phyloP scores from a whole-genome alignment of 2,888 invertebrate genomes.

The Scaptomyza reducta region DNA sequence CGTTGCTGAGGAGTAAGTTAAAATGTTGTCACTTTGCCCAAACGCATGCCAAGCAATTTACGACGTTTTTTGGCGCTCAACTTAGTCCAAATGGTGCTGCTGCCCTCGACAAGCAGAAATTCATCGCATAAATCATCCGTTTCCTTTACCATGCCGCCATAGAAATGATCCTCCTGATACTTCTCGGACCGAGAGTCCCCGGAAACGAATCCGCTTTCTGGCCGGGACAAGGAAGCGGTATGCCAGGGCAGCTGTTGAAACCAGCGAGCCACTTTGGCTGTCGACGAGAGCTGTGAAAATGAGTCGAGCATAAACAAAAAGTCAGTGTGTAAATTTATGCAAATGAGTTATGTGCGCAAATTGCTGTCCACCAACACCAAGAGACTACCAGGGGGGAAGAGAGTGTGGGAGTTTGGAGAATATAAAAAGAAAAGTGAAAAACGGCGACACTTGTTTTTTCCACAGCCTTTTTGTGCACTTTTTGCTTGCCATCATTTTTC shows the following conservation, averaged over 20 bases:
- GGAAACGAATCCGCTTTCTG: slow-evolving; percentile 91
- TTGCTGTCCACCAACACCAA: slow-evolving; percentile 64
- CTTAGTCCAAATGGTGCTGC: slow-evolving; percentile 88
- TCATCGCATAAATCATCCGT: slow-evolving; percentile 85
- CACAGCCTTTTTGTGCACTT: slow-evolving; percentile 22
- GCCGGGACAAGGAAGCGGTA: slow-evolving; percentile 88
- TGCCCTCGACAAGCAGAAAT: slow-evolving; percentile 88
- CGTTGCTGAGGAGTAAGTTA: slow-evolving; percentile 71
- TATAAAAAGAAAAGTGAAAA: slow-evolving; percentile 54
- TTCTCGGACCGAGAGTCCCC: slow-evolving; percentile 86
- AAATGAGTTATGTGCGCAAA: slow-evolving; percentile 79
- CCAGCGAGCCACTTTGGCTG: slow-evolving; percentile 92
- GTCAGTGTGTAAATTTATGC: slow-evolving; percentile 78
- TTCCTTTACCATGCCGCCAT: slow-evolving; percentile 78
- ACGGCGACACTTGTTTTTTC: slow-evolving; percentile 63
- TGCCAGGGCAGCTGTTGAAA: slow-evolving; percentile 88
- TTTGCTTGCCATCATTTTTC: slow-evolving; percentile 61
- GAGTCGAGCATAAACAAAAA: slow-evolving; percentile 47
- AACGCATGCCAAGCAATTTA: slow-evolving; percentile 88
- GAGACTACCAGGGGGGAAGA: neutral
- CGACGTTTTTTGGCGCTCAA: slow-evolving; percentile 89
- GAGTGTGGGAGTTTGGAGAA: neutral
- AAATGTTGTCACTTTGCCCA: slow-evolving; percentile 90
- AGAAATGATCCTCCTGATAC: slow-evolving; percentile 84
- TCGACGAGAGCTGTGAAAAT: slow-evolving; percentile 88